Percentiles rank a stretch among this genome's conserved stretches.
These are phyloP conservation scores for Aix galericulata DNA, from an alignment of 2,113 vertebrate species.

Conservation along the genomic window DNA sequence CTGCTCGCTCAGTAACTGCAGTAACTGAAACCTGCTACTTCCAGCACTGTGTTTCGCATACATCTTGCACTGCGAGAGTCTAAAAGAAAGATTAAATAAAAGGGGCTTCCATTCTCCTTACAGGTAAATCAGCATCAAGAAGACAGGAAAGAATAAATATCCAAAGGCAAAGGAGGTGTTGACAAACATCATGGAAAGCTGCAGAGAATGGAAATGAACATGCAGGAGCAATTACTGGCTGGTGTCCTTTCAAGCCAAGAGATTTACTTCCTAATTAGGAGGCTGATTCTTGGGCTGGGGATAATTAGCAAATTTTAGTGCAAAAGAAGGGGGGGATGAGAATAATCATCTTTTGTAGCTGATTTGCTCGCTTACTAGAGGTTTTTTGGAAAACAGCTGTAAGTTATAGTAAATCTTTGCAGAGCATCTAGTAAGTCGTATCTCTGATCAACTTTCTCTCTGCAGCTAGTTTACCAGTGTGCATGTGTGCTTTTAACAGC, in stretches of 20 bases:
- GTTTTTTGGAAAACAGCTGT: neutral
- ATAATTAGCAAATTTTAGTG: slow-evolving; percentile 33
- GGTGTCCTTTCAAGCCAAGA: slow-evolving; percentile 17
- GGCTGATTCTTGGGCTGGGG: neutral
- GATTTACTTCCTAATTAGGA: slow-evolving; percentile 2
- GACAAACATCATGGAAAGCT: neutral
- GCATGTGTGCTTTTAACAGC: neutral
- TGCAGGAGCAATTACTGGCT: neutral
- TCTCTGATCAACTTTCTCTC: neutral
- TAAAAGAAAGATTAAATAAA: neutral
- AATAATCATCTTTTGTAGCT: neutral
- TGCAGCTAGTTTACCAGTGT: neutral
- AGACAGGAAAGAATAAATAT: slow-evolving; percentile 6
- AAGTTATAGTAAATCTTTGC: neutral
- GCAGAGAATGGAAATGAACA: neutral
- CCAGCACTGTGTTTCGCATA: neutral
- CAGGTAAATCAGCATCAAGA: neutral
- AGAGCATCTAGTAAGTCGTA: neutral
- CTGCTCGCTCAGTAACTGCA: slow-evolving; percentile 1
- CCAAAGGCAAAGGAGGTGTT: neutral
- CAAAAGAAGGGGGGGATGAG: neutral
- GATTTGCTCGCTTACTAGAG: neutral
- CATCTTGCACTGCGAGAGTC: neutral
- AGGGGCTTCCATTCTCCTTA: neutral
- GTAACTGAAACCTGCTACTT: accelerated